These are phyloP conservation scores for Galerucella calmariensis DNA, from an alignment of 2,888 invertebrate genomes.

Conservation along the genomic window DNA sequence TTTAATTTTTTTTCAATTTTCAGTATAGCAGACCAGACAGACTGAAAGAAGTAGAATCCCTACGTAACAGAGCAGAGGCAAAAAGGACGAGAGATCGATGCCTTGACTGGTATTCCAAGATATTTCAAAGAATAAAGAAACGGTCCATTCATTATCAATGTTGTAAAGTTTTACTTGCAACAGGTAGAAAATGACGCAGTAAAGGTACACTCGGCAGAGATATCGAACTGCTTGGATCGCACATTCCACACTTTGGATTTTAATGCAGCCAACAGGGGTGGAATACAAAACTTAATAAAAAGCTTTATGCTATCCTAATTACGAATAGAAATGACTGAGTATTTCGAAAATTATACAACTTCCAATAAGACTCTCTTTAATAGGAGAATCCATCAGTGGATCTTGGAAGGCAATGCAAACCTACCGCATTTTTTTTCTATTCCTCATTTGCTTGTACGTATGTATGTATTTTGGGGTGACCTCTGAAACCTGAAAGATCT, in stretches of 20 bases:
- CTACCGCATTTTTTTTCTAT: too few relatives aligned
- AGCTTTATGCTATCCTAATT: too few relatives aligned
- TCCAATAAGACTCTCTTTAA: too few relatives aligned
- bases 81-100: conserved; percentile 10
- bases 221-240: neutral
- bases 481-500: too few relatives aligned
- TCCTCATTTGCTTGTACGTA: too few relatives aligned
- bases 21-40: conserved; percentile 8
- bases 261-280: conserved; percentile 4
- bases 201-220: neutral
- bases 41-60: neutral
- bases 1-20: neutral
- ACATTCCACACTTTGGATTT: neutral
- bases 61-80: neutral
- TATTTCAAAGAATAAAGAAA: conserved; percentile 30
- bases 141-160: conserved; percentile 32
- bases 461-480: too few relatives aligned
- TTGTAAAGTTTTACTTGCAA: conserved; percentile 28
- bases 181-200: conserved; percentile 37
- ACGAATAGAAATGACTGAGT: too few relatives aligned
- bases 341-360: too few relatives aligned
- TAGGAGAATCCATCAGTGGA: too few relatives aligned
- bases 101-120: conserved; percentile 19
- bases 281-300: neutral
- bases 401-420: too few relatives aligned